Evolutionary conservation across 1,140 invertebrate species (phyloP), one percentile per base, ranked within the genome.

Genomic region (Lepidotrigona ventralis): DNA sequence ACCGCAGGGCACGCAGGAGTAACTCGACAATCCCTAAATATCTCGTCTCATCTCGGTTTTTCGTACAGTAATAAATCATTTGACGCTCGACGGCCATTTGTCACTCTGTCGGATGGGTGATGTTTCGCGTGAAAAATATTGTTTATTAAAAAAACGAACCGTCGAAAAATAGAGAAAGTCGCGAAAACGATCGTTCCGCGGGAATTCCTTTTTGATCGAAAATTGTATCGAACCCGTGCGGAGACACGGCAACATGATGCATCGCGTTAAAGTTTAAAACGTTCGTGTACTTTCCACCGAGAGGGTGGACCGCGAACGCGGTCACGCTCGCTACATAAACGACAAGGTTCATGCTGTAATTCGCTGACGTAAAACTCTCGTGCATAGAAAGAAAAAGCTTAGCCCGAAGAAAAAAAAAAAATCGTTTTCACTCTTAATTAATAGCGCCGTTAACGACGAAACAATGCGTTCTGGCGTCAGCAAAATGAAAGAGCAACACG

Each of bases 381-480:
- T 23, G n/a, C 54, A 21, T 33, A 46, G 51, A 46, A n/a, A 64
- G 26, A 66, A 58, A 29, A 17, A 66, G 33, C n/a, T 58, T 9
- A 17, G 33, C 63, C 6, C 3, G 26, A 71, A 26, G 15, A 39
- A 39, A 23, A 46, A 46, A 23, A 46, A 72, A 72, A 81, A 77
- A 81, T 86, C 70, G 53, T 78, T 76, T 63, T 72, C 73, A 26
- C 60, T 12, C 17, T 71, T 86, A 84, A 86, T 86, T 86, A 86
- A 86, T 83, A 83, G 60, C 70, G 58, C 23, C 84, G 66, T 81
- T 83, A 83, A 83, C 60, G 17, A 66, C 39, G 79, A 53, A 26
- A 53, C 85, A 33, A 56, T 70, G 71, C 54, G 71, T 60, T 46
- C 33, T 51, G 39, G 63, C 29, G 39, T 73, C 53, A 33, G 70